Conservation (phyloP, 1,140 invertebrate species). For the Subanguina moxae region DNA sequence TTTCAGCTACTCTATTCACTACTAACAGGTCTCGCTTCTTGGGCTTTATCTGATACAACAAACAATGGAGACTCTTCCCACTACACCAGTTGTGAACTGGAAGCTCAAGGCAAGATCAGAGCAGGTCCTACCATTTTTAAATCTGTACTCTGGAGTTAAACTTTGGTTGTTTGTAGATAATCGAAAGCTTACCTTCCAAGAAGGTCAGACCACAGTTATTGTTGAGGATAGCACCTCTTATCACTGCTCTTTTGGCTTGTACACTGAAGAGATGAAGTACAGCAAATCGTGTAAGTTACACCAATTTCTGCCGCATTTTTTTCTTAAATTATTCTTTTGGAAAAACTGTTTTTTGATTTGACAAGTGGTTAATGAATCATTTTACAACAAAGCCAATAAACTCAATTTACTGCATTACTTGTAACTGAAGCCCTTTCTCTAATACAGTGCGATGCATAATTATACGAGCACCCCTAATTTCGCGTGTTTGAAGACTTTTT, state of each 20-base stretch:
- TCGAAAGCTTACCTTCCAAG: constrained; percentile 48
- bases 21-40: constrained; percentile 47
- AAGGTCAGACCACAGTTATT: constrained; percentile 49
- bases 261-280: constrained; percentile 58
- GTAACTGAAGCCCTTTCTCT: no score
- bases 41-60: constrained; percentile 51
- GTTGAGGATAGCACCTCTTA: constrained; percentile 57
- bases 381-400: no score
- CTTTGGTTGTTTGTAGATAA: constrained; percentile 46
- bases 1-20: constrained; percentile 53
- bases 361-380: no score
- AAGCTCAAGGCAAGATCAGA: constrained; percentile 52
- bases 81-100: constrained; percentile 50
- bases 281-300: constrained; percentile 33
- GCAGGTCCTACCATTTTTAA: constrained; percentile 34
- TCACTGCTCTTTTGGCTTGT: constrained; percentile 57
- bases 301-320: no score
- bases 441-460: no score
- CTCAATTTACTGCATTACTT: no score
- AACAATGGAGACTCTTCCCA: constrained; percentile 51
- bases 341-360: no score
- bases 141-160: constrained; percentile 4
- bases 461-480: no score
- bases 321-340: no score
- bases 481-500: no score